Evolutionary conservation across 2,113 vertebrate genomes (phyloP), one percentile per base, ranked within the genome.

Genomic region (Salminus brasiliensis): DNA sequence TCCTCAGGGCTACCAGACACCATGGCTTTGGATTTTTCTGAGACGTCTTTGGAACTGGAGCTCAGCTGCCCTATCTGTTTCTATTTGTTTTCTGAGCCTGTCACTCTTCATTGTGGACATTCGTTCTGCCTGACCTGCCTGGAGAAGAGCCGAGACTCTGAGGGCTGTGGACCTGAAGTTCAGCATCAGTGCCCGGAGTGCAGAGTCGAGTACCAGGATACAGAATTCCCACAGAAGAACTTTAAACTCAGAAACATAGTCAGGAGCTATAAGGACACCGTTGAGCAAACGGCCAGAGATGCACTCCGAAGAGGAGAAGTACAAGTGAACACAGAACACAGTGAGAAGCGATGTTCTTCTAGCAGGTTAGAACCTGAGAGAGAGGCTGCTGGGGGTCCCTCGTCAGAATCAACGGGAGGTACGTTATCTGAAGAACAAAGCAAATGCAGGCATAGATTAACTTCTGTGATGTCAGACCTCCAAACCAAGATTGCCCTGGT

Each of bases 161-260:
- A 90, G 78, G 84, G 29, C 11, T 70, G 88, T 63, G 87, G 86
- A 29, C 43, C 16, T 15, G 81, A 88, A 0, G 90, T 88, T 78
- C 81, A 75, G 3, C 85, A 88, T 80, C 80, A 60, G 71, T 96
- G 94, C 70, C 93, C 92, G 0, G 72, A 90, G 12, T 95, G 94
- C 82, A 89, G 89, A 62, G 13, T 77, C 2, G 30, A 83, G 41
- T 91, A 91, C 57, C 67, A 52, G 0, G 82, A 84, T 7, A 8
- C 60, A 52, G 16, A 82, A 4, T 62, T 76, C 9, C 74, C 93
- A 1, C 81, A 82, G 23, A 92, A 76, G 47, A 93, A 88, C 55
- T 74, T 88, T 29, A 90, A 90, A 70, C 87, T 94, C 32, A 55
- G 77, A 78, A 91, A 25, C 81, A 91, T 91, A 0, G 79, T 93